These are phyloP conservation scores for Eretmocerus hayati DNA, from an alignment of 2,888 invertebrate species.

Conservation along the genomic window DNA sequence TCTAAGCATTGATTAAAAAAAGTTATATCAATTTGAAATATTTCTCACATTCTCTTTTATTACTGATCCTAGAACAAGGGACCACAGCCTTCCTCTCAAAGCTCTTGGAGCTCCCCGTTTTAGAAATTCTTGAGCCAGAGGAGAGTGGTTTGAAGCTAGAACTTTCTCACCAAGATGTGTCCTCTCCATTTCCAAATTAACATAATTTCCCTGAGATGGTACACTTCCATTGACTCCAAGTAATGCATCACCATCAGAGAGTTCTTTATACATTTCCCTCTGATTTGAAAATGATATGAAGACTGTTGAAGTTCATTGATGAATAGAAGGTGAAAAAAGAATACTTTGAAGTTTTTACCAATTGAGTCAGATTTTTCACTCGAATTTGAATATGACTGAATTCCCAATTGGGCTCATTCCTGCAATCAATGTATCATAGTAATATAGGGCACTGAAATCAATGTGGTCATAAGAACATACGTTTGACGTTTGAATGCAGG, in stretches of 20 bases:
- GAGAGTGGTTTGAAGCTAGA: slow-evolving; percentile 71
- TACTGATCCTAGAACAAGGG: slow-evolving; percentile 76
- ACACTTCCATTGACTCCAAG: slow-evolving; percentile 62
- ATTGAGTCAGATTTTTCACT: slow-evolving; percentile 74
- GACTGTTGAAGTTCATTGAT: not conserved
- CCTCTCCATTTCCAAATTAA: slow-evolving; percentile 62
- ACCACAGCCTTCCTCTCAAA: slow-evolving; percentile 80
- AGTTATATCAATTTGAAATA: not conserved
- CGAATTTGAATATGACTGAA: slow-evolving; percentile 79
- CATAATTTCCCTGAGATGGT: slow-evolving; percentile 52
- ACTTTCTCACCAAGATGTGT: slow-evolving; percentile 72
- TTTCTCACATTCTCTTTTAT: slow-evolving; percentile 57
- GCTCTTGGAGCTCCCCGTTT: slow-evolving; percentile 78
- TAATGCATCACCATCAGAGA: slow-evolving; percentile 71
- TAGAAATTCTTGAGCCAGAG: slow-evolving; percentile 82
- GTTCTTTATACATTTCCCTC: slow-evolving; percentile 65
- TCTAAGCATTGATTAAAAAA: too few relatives aligned
- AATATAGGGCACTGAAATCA: not conserved
- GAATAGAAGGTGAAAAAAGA: slow-evolving; percentile 1
- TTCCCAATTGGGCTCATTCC: slow-evolving; percentile 74
- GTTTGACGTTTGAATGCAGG: slow-evolving; percentile 56
- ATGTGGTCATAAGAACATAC: slow-evolving; percentile 40
- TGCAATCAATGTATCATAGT: slow-evolving; percentile 38
- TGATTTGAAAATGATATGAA: slow-evolving; percentile 37
- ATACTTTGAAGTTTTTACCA: slow-evolving; percentile 53